Evolutionary conservation across 1,140 invertebrate genomes (phyloP).

Genomic region (Octopus sinensis): DNA sequence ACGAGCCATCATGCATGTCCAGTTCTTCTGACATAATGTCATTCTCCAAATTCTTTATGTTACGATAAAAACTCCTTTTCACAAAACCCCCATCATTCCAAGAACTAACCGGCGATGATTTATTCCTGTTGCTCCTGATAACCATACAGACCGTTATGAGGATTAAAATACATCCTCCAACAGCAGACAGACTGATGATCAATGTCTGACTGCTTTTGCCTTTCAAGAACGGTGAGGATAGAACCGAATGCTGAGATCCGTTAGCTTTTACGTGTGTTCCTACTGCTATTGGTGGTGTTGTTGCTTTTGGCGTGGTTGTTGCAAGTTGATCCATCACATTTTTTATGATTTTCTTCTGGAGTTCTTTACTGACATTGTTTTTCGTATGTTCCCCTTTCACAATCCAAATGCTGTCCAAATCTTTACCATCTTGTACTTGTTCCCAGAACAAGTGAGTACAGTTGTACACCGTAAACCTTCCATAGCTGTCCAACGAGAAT

Average conservation of each 20-base stretch:
- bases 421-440: slow-evolving; percentile 69
- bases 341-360: slow-evolving; percentile 28
- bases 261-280: slow-evolving; percentile 17
- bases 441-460: slow-evolving; percentile 84
- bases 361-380: slow-evolving; percentile 26
- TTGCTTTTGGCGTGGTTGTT: slow-evolving; percentile 19
- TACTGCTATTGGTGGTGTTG: slow-evolving; percentile 20
- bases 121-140: slow-evolving; percentile 13
- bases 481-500: slow-evolving; percentile 71
- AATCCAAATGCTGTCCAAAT: slow-evolving; percentile 43
- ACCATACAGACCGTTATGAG: slow-evolving; percentile 15
- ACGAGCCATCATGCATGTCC: slow-evolving; percentile 28
- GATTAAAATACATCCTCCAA: slow-evolving; percentile 11
- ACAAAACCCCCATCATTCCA: slow-evolving; percentile 31
- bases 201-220: slow-evolving; percentile 15
- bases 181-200: slow-evolving; percentile 23
- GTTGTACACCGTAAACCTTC: slow-evolving; percentile 77
- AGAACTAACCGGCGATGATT: slow-evolving; percentile 5
- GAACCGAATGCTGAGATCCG: slow-evolving; percentile 19
- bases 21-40: slow-evolving; percentile 28
- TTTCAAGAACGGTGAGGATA: background rate
- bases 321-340: slow-evolving; percentile 14
- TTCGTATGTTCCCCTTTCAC: slow-evolving; percentile 39
- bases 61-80: slow-evolving; percentile 24
- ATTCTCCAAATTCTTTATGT: slow-evolving; percentile 22